Evolutionary conservation across 2,888 invertebrate species (phyloP).

Genomic region (Congeria kusceri): DNA sequence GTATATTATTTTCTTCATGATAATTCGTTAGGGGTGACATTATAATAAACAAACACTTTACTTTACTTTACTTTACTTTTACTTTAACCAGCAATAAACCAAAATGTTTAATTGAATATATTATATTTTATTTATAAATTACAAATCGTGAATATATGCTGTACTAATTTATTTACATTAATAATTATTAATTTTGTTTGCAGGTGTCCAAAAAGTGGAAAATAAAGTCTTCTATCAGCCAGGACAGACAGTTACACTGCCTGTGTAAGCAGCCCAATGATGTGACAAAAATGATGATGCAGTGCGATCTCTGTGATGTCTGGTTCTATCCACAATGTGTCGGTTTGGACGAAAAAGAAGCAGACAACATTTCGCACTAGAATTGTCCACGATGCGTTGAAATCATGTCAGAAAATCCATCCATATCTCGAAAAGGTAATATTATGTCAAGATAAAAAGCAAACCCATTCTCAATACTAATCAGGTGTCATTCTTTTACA

Average conservation of each 20-base stretch:
- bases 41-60: too few relatives aligned
- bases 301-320: constrained; percentile 35
- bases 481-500: too few relatives aligned
- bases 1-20: too few relatives aligned
- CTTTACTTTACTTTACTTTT: too few relatives aligned
- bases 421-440: constrained; percentile 22
- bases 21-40: too few relatives aligned
- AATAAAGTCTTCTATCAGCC: background rate
- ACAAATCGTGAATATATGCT: too few relatives aligned
- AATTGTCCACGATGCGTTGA: constrained; percentile 34
- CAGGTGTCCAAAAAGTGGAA: constrained; percentile 25
- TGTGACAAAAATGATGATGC: constrained; percentile 13
- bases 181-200: too few relatives aligned
- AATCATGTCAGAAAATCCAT: constrained; percentile 30
- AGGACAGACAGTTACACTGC: constrained; percentile 17
- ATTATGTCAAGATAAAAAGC: too few relatives aligned
- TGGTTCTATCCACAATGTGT: constrained; percentile 43
- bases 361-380: constrained; percentile 8
- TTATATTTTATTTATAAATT: too few relatives aligned
- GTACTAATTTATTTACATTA: too few relatives aligned
- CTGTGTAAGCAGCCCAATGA: constrained; percentile 22
- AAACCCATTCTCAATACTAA: background rate
- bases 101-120: too few relatives aligned
- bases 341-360: constrained; percentile 23
- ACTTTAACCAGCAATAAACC: too few relatives aligned